phyloP scores from a whole-genome alignment of 1,140 invertebrate species.

The Adoxophyes honmai region DNA sequence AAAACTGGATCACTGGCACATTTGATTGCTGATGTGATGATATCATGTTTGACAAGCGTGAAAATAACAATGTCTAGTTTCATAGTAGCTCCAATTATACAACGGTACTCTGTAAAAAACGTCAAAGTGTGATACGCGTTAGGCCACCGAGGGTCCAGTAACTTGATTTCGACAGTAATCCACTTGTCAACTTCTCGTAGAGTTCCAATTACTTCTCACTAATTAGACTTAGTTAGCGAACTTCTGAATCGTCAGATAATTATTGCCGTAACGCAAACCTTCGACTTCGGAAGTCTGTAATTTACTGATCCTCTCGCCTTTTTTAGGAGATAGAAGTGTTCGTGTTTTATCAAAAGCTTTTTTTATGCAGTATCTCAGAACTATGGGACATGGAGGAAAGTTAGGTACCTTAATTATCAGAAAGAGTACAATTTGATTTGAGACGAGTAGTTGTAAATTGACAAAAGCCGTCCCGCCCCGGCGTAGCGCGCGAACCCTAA shows the following conservation, averaged over 20 bases:
- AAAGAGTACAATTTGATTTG: no score
- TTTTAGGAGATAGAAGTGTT: no score
- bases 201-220: slow-evolving; percentile 3
- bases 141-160: neutral
- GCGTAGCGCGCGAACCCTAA: slow-evolving; percentile 1
- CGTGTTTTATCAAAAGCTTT: no score
- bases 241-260: slow-evolving; percentile 7
- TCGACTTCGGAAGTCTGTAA: slow-evolving; percentile 7
- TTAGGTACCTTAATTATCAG: no score
- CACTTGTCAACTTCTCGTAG: slow-evolving; percentile 2
- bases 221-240: slow-evolving; percentile 14
- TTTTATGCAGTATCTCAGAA: no score
- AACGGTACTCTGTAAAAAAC: slow-evolving; percentile 6
- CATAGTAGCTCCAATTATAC: neutral
- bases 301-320: neutral
- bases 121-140: neutral
- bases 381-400: no score
- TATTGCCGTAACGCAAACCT: slow-evolving; percentile 5
- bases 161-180: slow-evolving; percentile 1
- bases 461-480: neutral
- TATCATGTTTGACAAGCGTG: slow-evolving; percentile 13
- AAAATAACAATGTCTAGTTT: slow-evolving; percentile 12
- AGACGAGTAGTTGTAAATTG: neutral
- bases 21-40: slow-evolving; percentile 6
- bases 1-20: slow-evolving; percentile 9